Percentiles rank a stretch among this genome's conserved stretches.
Evolutionary conservation across 2,113 vertebrate genomes (phyloP).

Genomic region (Pteruthius melanotis): DNA sequence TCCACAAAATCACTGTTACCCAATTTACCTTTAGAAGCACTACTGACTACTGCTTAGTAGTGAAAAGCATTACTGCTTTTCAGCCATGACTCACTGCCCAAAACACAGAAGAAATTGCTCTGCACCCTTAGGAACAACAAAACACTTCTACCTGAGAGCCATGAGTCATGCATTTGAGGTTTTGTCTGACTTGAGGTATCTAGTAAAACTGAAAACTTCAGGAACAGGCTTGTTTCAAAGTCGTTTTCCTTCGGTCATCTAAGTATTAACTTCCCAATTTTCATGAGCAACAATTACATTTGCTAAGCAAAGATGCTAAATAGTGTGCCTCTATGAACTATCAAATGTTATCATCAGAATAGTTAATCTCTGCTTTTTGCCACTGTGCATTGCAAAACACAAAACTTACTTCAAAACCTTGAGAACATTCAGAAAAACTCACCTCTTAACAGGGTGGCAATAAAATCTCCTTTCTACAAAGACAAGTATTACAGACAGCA

Average conservation of each 20-base stretch:
- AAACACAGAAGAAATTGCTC: not conserved
- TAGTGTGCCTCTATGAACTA: not conserved
- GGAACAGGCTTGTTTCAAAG: conserved; percentile 17
- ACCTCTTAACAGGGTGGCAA: not conserved
- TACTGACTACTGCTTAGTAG: not conserved
- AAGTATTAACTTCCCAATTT: not conserved
- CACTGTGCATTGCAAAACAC: not conserved
- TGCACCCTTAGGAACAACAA: not conserved
- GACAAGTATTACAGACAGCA: not conserved
- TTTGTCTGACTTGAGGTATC: not conserved
- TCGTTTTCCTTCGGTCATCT: not conserved
- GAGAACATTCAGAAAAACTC: not conserved
- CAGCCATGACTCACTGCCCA: not conserved
- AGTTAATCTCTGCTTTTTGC: not conserved
- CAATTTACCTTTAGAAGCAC: not conserved
- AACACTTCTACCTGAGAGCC: not conserved
- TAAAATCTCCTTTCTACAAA: not conserved
- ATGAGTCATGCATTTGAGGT: not conserved
- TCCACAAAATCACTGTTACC: not conserved
- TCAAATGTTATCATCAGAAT: not conserved
- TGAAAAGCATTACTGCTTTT: not conserved
- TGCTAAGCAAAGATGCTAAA: not conserved
- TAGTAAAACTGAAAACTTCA: conserved; percentile 10
- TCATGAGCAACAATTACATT: not conserved
- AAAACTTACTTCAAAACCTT: not conserved